A percentile compares a stretch with the other conserved stretches of the same genome.
phyloP scores from a whole-genome alignment of 2,797 vertebrate species.

The Falco rusticolus region DNA sequence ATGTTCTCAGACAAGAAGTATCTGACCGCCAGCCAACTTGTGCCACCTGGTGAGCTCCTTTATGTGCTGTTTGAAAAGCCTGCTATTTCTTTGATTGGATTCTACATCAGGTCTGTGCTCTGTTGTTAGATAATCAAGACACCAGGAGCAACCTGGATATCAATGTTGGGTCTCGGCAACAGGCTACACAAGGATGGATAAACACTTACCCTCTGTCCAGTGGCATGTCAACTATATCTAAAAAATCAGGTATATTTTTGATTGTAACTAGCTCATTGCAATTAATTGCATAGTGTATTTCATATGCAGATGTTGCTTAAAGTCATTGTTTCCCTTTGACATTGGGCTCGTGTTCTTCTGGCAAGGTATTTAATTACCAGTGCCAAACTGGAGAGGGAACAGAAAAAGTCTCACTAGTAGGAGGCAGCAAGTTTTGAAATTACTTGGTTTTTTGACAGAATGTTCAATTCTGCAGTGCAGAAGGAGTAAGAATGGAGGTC shows the following conservation, averaged over 20 bases:
- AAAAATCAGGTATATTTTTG: conserved; percentile 89
- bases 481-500: not conserved
- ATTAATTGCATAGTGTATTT: not conserved
- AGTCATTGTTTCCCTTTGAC: not conserved
- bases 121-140: conserved; percentile 91
- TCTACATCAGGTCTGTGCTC: not conserved
- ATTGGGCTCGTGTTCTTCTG: not conserved
- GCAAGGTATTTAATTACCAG: not conserved
- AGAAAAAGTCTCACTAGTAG: not conserved
- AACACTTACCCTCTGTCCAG: conserved; percentile 97
- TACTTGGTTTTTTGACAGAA: not conserved
- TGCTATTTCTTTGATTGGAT: not conserved
- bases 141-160: conserved; percentile 91
- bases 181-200: conserved; percentile 96
- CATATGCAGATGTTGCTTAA: not conserved
- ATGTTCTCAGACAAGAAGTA: conserved; percentile 99
- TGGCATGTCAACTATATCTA: conserved; percentile 96
- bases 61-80: not conserved
- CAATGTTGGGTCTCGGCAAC: conserved; percentile 90
- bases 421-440: not conserved
- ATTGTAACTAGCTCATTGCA: not conserved
- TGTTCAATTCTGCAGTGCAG: not conserved
- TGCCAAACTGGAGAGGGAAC: not conserved
- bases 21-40: conserved; percentile 91
- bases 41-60: conserved; percentile 89